Conservation (phyloP, 2,113 vertebrate genomes). For the Microcebus tavaratra region DNA sequence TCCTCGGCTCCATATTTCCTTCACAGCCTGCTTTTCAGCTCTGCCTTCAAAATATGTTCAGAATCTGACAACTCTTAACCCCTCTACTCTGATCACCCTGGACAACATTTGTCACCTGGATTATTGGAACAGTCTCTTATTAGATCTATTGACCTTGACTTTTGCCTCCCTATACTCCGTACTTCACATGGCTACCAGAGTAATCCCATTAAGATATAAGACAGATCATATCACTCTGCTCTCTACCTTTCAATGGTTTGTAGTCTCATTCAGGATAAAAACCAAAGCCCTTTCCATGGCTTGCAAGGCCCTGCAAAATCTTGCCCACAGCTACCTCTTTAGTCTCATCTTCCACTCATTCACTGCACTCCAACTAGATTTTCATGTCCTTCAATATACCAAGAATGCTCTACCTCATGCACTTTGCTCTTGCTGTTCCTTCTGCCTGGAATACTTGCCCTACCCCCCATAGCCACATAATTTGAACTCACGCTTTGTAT, state of each 20-base stretch:
- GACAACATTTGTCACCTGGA: neutral
- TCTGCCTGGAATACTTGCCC: neutral
- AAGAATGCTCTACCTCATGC: neutral
- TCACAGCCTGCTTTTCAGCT: neutral
- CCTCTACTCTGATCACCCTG: neutral
- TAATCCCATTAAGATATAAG: neutral
- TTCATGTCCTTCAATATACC: neutral
- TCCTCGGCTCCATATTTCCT: neutral
- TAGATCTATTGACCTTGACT: neutral
- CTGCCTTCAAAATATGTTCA: neutral
- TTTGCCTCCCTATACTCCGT: neutral
- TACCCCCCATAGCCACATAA: neutral
- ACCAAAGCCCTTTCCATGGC: neutral
- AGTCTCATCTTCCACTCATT: neutral
- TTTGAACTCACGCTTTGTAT: neutral
- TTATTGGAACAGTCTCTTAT: neutral
- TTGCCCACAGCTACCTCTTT: neutral
- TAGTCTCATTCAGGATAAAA: neutral
- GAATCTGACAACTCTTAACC: neutral
- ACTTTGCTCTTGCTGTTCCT: neutral
- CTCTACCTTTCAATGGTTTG: neutral
- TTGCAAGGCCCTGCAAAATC: neutral
- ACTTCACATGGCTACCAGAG: neutral
- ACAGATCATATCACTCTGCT: neutral
- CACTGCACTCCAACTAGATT: neutral